These are phyloP conservation scores for Triops cancriformis DNA, from an alignment of 1,140 invertebrate genomes.

Conservation along the genomic window DNA sequence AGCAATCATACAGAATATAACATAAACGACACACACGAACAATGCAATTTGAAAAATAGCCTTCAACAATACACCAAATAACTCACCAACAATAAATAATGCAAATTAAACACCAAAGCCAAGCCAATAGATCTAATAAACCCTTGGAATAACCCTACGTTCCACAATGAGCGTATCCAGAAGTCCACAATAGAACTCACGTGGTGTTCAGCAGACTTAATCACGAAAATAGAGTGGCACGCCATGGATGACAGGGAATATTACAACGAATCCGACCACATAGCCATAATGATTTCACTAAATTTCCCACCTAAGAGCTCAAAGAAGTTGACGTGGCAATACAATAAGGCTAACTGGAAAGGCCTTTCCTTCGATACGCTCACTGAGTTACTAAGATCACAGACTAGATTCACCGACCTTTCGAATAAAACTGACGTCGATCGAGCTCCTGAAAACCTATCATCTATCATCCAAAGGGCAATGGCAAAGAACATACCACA, in stretches of 20 bases:
- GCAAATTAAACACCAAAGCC: too few relatives aligned
- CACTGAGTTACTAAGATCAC: neutral
- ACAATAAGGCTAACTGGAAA: neutral
- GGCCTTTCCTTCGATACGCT: neutral
- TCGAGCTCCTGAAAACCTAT: neutral
- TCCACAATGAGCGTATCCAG: neutral
- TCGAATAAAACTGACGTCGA: neutral
- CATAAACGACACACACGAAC: too few relatives aligned
- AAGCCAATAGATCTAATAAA: neutral
- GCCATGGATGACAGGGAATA: neutral
- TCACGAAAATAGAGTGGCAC: neutral
- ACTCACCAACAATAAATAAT: too few relatives aligned
- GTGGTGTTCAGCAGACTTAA: neutral
- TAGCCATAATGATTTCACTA: neutral
- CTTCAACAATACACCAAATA: too few relatives aligned
- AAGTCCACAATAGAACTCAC: constrained; percentile 20
- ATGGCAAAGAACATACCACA: neutral
- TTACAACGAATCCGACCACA: constrained; percentile 7
- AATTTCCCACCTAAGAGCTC: neutral
- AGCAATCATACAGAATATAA: too few relatives aligned
- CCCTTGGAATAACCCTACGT: constrained; percentile 4
- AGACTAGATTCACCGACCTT: neutral
- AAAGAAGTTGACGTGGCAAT: neutral
- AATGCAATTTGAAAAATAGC: too few relatives aligned
- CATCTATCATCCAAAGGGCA: too few relatives aligned